Base-by-base conservation (phyloP, 1,140 invertebrate genomes). In the Drosophila mojavensis region DNA sequence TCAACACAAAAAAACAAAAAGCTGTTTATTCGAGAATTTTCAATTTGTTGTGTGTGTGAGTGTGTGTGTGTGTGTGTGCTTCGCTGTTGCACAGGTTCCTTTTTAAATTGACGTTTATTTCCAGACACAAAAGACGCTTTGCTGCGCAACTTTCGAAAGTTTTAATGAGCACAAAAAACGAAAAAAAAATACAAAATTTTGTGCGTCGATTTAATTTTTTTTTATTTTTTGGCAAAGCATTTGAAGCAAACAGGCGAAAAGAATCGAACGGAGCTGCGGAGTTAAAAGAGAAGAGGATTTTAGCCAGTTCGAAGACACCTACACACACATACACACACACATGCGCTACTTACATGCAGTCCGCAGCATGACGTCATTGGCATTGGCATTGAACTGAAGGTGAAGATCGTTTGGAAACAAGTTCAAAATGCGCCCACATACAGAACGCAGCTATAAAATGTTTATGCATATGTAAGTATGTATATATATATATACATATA, bases 51-150 rank as follows among this genome's bases (percentile, higher is more conserved):
- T 61, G 33, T 9, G 15, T 51, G 50, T n/a, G 13, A 7, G 48
- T n/a, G 10, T 24, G 48, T n/a, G 24, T 28, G 24, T 28, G 55
- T 58, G 20, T 58, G 17, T 41, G 54, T 56, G 6, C 53, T 59
- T 54, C 58, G 39, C 15, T 47, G 60, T 41, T 54, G 24, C 61
- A 45, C 71, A 65, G 64, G 66, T 61, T 76, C 71, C 67, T 79
- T 39, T 39, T 71, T 58, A 81, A 75, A 81, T 88, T 88, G 82
- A 79, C 83, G 82, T 88, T 86, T 85, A 88, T 85, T 85, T 86
- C 79, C 79, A 85, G 83, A 85, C 81, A 45, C 15, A 63, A 43
- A 65, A 75, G 72, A 77, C 64, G 70, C 7, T 33, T 33, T 33
- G 30, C 30, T 33, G 33, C 33, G 33, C 65, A 84, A 75, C 82